Base-by-base conservation (phyloP, 1,140 invertebrate species). In the Babylonia areolata region DNA sequence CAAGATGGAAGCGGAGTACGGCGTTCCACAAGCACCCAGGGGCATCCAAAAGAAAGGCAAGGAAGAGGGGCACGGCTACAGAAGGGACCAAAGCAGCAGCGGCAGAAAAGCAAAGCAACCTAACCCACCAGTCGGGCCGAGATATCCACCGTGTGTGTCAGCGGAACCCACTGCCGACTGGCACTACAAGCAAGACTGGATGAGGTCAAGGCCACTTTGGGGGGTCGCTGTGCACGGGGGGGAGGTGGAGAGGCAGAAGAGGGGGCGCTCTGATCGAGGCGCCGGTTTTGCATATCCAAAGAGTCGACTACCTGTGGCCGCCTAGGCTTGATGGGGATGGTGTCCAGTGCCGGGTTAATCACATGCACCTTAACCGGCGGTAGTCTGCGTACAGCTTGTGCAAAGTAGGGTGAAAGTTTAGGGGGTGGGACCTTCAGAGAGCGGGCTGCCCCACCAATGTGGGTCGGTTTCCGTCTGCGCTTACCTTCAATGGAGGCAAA, bases 321-420 rank as follows among this genome's bases (percentile, higher is more conserved):
- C 40, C 28, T 9, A 15, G 37, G 11, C 77, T 6, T 17, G 31
- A 15, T 6, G 6, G 5, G 78, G 40, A 6, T 51, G 28, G 46
- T 31, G 78, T 80, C 46, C 28, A 80, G 78, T 11, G 40, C 9
- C 23, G 78, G 78, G 42, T 80, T 80, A 54, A 80, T 51, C 33
- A 80, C 37, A 40, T 80, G 40, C 42, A 80, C 46, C 78, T 80
- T 80, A 54, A 80, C 78, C 5, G 78, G 78, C n/a, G 78, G 78
- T 11, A 80, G 78, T 58, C 37, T 80, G 78, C 42, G 46, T 6
- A 80, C n/a, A 31, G 78, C 78, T 28, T n/a, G 28, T 28, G 31
- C 40, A 9, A 54, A 20, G 78, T 80, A 80, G n/a, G 78, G 78
- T 35, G 78, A 80, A 40, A 80, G 78, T 58, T 54, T 80, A 35